These are phyloP conservation scores for Turnix velox DNA, from an alignment of 2,113 vertebrate species.

Conservation along the genomic window DNA sequence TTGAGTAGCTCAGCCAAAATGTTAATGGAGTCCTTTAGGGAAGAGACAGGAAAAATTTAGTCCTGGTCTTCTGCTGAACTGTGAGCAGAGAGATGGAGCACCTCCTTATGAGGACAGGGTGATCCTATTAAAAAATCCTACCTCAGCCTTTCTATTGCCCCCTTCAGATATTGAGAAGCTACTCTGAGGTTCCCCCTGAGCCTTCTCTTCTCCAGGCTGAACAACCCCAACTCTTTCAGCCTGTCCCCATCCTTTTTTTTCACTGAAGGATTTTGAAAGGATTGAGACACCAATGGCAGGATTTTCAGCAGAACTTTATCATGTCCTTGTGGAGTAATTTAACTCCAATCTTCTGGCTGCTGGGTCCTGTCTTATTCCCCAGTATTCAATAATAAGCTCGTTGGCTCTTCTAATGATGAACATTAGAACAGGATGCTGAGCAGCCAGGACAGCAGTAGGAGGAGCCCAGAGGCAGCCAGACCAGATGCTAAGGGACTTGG, in stretches of 20 bases:
- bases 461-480: background rate
- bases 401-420: background rate
- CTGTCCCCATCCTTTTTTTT: background rate
- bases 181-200: too few relatives aligned
- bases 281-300: background rate
- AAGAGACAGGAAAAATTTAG: background rate
- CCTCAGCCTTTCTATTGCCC: too few relatives aligned
- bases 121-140: too few relatives aligned
- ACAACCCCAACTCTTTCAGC: background rate
- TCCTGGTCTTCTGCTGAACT: background rate
- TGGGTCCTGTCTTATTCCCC: background rate
- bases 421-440: background rate
- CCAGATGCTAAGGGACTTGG: background rate
- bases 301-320: background rate
- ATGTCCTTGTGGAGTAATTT: background rate
- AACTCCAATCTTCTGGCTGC: background rate
- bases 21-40: background rate
- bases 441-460: background rate
- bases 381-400: background rate
- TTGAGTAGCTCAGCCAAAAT: background rate
- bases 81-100: too few relatives aligned
- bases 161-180: too few relatives aligned
- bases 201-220: too few relatives aligned
- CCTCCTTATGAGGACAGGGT: too few relatives aligned
- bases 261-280: background rate